phyloP scores from a whole-genome alignment of 1,140 invertebrate species.

The Musca vetustissima region DNA sequence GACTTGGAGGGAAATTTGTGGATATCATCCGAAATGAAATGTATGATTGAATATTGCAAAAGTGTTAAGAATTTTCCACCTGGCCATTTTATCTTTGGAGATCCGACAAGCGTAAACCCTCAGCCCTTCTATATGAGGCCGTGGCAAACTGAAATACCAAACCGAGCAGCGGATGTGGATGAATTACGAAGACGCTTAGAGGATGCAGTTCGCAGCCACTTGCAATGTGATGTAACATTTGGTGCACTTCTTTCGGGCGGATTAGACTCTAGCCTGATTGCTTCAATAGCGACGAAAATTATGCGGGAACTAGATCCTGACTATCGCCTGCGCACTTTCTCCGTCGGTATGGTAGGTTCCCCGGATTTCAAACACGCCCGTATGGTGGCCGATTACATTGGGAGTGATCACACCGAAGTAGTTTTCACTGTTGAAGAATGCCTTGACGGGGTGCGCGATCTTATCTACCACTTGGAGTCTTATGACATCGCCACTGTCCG shows the following conservation, averaged over 20 bases:
- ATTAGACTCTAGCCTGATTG: conserved; percentile 84
- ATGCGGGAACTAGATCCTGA: conserved; percentile 43
- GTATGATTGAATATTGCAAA: conserved; percentile 40
- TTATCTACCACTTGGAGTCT: conserved; percentile 86
- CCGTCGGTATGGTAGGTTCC: conserved; percentile 83
- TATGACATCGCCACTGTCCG: conserved; percentile 89
- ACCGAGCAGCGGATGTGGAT: conserved; percentile 32
- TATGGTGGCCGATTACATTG: conserved; percentile 79
- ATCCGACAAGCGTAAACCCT: neutral
- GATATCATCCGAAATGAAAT: conserved; percentile 53
- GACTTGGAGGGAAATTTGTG: conserved; percentile 56
- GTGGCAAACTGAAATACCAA: conserved; percentile 42
- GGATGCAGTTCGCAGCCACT: conserved; percentile 49
- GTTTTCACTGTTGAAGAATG: conserved; percentile 75
- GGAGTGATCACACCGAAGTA: conserved; percentile 87
- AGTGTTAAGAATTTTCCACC: conserved; percentile 44
- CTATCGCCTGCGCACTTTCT: conserved; percentile 70
- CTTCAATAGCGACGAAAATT: conserved; percentile 70
- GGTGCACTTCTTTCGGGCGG: conserved; percentile 73
- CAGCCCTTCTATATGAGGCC: conserved; percentile 33
- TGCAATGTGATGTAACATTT: conserved; percentile 52
- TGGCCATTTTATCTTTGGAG: conserved; percentile 7
- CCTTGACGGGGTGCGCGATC: conserved; percentile 66
- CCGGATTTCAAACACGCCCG: conserved; percentile 83
- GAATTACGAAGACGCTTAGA: conserved; percentile 40